Evolutionary conservation across 2,113 vertebrate species (phyloP).

Genomic region (Hippocampus barbouri): DNA sequence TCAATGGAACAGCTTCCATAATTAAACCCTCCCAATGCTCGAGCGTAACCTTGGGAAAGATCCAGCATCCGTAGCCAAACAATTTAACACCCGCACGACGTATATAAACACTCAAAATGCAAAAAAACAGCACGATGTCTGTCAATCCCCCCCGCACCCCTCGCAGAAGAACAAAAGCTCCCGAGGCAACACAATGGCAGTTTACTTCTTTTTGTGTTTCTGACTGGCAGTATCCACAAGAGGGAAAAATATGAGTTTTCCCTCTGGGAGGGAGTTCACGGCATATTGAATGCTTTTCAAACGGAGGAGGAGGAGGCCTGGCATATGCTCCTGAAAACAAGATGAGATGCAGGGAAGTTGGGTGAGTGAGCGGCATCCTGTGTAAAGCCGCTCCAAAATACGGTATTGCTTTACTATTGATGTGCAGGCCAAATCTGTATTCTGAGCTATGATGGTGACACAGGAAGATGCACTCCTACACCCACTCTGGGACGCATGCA

Average conservation of each 20-base stretch:
- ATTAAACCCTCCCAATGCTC: background rate
- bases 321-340: constrained; percentile 64
- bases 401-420: constrained; percentile 32
- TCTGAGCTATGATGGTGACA: constrained; percentile 33
- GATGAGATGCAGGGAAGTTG: constrained; percentile 53
- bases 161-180: constrained; percentile 31
- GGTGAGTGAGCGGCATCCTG: constrained; percentile 38
- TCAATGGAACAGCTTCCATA: background rate
- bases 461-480: constrained; percentile 8
- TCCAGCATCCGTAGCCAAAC: constrained; percentile 11
- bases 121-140: constrained; percentile 33
- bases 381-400: constrained; percentile 42
- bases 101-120: constrained; percentile 20
- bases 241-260: constrained; percentile 40
- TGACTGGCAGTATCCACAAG: constrained; percentile 48
- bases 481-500: background rate
- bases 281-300: constrained; percentile 60
- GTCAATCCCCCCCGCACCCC: constrained; percentile 32
- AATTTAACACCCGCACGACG: constrained; percentile 2
- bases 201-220: constrained; percentile 58
- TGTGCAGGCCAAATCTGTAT: constrained; percentile 40
- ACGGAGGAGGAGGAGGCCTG: constrained; percentile 51
- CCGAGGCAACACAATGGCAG: constrained; percentile 49
- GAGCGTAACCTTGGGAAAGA: background rate
- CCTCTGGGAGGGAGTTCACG: constrained; percentile 57